Conservation (phyloP, 2,113 vertebrate genomes). For the Catharus bicknelli region DNA sequence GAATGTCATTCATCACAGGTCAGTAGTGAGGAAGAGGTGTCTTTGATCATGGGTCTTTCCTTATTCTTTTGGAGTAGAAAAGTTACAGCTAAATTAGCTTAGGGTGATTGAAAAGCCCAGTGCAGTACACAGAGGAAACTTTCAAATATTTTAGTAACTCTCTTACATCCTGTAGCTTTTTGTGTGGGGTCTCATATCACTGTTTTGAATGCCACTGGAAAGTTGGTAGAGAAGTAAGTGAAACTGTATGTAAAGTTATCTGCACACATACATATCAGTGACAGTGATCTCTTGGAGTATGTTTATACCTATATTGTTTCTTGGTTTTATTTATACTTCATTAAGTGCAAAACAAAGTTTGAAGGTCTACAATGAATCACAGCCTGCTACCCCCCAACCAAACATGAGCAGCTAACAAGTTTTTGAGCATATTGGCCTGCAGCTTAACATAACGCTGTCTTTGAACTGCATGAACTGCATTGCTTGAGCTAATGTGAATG, state of each 20-base stretch:
- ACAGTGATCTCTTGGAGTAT: not conserved
- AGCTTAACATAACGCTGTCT: not conserved
- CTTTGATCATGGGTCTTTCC: not conserved
- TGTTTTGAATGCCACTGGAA: not conserved
- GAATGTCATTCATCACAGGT: not conserved
- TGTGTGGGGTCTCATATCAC: not conserved
- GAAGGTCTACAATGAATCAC: not conserved
- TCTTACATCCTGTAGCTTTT: not conserved
- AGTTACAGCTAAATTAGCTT: not conserved
- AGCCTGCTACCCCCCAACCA: accelerated
- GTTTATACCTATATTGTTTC: not conserved
- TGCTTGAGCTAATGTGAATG: not conserved
- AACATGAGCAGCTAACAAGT: not conserved
- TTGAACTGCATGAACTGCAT: not conserved
- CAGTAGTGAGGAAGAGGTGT: not conserved
- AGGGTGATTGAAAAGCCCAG: not conserved
- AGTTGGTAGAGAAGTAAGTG: not conserved
- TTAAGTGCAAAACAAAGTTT: not conserved
- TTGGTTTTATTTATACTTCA: not conserved
- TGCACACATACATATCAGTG: not conserved
- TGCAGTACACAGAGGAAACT: not conserved
- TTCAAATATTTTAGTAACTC: not conserved
- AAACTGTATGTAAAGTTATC: not conserved
- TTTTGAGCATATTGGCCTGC: not conserved
- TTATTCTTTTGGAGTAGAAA: not conserved